These are phyloP conservation scores for Agrenia bidenticulata DNA, from an alignment of 2,888 invertebrate genomes.

Conservation along the genomic window DNA sequence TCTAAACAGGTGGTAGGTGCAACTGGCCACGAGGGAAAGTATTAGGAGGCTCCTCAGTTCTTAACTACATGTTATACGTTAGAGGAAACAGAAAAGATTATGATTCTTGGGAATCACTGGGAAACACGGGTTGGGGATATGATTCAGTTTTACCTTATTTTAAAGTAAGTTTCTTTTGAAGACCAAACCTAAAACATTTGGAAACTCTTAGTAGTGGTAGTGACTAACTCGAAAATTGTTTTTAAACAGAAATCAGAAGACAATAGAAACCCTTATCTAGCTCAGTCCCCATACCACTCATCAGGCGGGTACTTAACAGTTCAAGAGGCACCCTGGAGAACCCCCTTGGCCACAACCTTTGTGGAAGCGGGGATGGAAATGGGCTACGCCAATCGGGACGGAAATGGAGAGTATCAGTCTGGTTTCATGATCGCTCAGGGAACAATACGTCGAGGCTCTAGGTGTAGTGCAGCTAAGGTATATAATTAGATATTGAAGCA, in stretches of 20 bases:
- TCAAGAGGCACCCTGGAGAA: conserved; percentile 75
- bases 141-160: conserved; percentile 80
- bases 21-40: conserved; percentile 93
- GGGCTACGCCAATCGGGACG: conserved; percentile 82
- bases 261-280: conserved; percentile 83
- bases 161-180: conserved; percentile 56
- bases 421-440: conserved; percentile 84
- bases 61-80: conserved; percentile 61
- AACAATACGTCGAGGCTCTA: conserved; percentile 80
- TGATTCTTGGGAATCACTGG: conserved; percentile 77
- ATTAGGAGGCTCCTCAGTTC: conserved; percentile 59
- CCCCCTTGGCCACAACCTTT: conserved; percentile 80
- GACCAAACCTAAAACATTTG: conserved; percentile 11
- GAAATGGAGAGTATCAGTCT: conserved; percentile 83
- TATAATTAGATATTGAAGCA: conserved; percentile 5
- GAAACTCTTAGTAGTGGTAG: background rate
- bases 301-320: conserved; percentile 75
- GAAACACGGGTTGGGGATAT: conserved; percentile 86
- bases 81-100: conserved; percentile 74
- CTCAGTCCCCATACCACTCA: conserved; percentile 69
- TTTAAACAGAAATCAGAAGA: conserved; percentile 71
- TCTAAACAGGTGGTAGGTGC: conserved; percentile 62
- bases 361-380: conserved; percentile 87
- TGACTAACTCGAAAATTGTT: background rate
- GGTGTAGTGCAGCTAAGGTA: conserved; percentile 76